Evolutionary conservation across 2,113 vertebrate genomes (phyloP).

Genomic region (Phyllopteryx taeniolatus): DNA sequence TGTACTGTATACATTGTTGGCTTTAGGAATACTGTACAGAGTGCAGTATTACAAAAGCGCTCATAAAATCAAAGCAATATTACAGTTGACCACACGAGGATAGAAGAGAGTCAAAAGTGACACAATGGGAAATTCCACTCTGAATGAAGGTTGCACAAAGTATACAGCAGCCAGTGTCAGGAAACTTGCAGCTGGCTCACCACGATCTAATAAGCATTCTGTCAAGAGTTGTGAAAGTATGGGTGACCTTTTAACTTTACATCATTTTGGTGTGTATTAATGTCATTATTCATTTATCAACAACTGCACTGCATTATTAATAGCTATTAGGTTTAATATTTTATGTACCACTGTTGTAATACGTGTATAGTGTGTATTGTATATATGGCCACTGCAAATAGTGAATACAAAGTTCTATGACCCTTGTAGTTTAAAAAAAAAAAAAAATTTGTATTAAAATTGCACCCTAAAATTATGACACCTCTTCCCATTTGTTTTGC

Average conservation of each 20-base stretch:
- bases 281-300: too few species aligned
- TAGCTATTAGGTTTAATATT: too few species aligned
- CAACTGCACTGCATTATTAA: too few species aligned
- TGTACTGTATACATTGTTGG: too few species aligned
- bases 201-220: background rate
- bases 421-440: too few species aligned
- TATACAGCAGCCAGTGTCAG: background rate
- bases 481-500: background rate
- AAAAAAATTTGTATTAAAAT: background rate
- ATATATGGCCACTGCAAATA: background rate
- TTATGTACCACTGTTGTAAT: too few species aligned
- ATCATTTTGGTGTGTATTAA: background rate
- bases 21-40: too few species aligned
- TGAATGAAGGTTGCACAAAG: background rate
- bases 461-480: background rate
- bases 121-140: background rate
- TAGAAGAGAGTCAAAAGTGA: background rate
- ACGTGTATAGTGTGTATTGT: background rate
- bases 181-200: background rate
- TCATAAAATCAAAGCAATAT: background rate
- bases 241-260: background rate
- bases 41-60: background rate
- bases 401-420: background rate
- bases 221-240: background rate
- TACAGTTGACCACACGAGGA: constrained; percentile 24